These are phyloP conservation scores for Tupaia chinensis DNA, from an alignment of 2,113 vertebrate species.

Conservation along the genomic window DNA sequence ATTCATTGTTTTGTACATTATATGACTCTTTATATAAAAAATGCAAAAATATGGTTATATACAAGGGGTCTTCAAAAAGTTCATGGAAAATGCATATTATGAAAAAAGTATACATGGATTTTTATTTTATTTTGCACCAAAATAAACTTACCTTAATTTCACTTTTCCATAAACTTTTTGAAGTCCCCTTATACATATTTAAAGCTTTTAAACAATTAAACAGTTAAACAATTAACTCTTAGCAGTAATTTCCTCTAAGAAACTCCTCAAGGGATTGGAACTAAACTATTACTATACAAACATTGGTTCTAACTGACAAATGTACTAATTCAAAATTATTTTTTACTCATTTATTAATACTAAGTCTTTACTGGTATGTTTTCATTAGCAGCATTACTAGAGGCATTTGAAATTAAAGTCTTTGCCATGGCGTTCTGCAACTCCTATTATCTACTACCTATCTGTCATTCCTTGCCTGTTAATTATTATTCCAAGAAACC, in stretches of 20 bases:
- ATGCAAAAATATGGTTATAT: not conserved
- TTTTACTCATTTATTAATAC: slow-evolving; percentile 52
- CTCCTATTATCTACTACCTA: not conserved
- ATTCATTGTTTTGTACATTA: not conserved
- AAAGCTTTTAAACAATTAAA: slow-evolving; percentile 55
- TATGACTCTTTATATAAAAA: slow-evolving; percentile 42
- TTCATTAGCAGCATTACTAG: not conserved
- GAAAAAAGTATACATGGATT: too few species aligned
- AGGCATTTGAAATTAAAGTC: slow-evolving; percentile 50
- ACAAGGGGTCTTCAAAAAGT: too few species aligned
- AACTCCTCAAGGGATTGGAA: not conserved
- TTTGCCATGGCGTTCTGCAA: not conserved
- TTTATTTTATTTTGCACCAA: too few species aligned
- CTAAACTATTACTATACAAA: not conserved
- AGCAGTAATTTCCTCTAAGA: slow-evolving; percentile 29
- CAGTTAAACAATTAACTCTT: slow-evolving; percentile 41
- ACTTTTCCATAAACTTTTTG: too few species aligned
- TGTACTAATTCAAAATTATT: slow-evolving; percentile 16
- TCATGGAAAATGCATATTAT: too few species aligned
- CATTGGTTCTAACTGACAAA: slow-evolving; percentile 32
- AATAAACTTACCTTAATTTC: too few species aligned
- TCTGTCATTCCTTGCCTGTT: slow-evolving; percentile 2
- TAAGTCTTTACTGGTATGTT: not conserved
- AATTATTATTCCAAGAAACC: slow-evolving; percentile 48
- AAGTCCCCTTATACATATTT: not conserved